Evolutionary conservation across 2,888 invertebrate species (phyloP).

Genomic region (Drosophila picticornis): DNA sequence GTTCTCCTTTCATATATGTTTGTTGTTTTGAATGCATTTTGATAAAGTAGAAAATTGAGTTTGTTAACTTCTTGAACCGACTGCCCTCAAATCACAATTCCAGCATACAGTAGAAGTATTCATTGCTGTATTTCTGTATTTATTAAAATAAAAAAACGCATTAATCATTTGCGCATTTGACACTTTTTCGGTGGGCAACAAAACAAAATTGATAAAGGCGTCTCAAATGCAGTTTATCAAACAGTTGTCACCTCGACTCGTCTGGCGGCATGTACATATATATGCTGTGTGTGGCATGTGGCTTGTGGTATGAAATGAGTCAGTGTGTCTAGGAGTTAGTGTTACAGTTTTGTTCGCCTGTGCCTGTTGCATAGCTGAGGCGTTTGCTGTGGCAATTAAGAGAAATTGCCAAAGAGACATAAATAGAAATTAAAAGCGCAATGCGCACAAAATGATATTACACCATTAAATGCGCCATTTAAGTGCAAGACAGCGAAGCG

Average conservation of each 20-base stretch:
- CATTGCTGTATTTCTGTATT: background rate
- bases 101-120: constrained; percentile 18
- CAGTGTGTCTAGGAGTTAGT: constrained; percentile 7
- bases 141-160: constrained; percentile 37
- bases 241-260: constrained; percentile 44
- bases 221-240: constrained; percentile 68
- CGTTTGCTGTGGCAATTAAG: constrained; percentile 45
- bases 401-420: constrained; percentile 72
- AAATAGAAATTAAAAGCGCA: constrained; percentile 77
- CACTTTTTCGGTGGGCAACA: constrained; percentile 56
- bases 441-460: constrained; percentile 72
- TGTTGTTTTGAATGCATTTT: constrained; percentile 56
- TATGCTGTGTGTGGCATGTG: constrained; percentile 11
- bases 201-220: constrained; percentile 70
- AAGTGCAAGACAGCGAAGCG: constrained; percentile 63
- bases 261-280: background rate
- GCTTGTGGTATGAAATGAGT: constrained; percentile 18
- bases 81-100: constrained; percentile 36
- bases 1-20: constrained; percentile 69
- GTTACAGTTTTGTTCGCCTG: constrained; percentile 9
- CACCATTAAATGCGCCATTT: constrained; percentile 80
- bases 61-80: constrained; percentile 67
- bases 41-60: constrained; percentile 77
- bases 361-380: constrained; percentile 33
- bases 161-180: constrained; percentile 71